A percentile compares a stretch with the other conserved stretches of the same genome.
Conservation (phyloP, 2,797 vertebrate genomes). For the Leptodactylus fallax region DNA sequence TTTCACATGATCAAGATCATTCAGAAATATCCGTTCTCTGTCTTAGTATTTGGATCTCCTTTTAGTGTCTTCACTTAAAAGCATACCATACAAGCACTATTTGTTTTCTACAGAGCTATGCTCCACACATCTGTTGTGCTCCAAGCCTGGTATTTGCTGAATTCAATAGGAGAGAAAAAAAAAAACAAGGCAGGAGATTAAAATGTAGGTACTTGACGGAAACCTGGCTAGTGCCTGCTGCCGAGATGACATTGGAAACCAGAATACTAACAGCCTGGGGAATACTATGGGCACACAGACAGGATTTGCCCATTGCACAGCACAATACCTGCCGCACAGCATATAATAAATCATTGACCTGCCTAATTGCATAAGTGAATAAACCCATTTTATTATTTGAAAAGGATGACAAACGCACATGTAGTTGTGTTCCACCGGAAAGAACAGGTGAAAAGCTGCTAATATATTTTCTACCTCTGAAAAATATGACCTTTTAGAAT, state of each 20-base stretch:
- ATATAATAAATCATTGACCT: slow-evolving; percentile 57
- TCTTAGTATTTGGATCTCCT: neutral
- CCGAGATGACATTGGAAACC: slow-evolving; percentile 34
- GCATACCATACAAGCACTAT: slow-evolving; percentile 29
- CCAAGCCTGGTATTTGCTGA: slow-evolving; percentile 34
- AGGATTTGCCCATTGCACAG: slow-evolving; percentile 1
- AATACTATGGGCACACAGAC: slow-evolving; percentile 42
- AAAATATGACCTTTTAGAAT: slow-evolving; percentile 62
- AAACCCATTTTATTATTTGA: slow-evolving; percentile 49
- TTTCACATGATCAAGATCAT: too few species aligned
- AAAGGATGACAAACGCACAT: slow-evolving; percentile 50
- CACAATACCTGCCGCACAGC: slow-evolving; percentile 12
- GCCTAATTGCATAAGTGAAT: slow-evolving; percentile 55
- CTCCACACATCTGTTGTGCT: slow-evolving; percentile 3
- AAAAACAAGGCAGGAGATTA: slow-evolving; percentile 37
- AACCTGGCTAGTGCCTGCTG: slow-evolving; percentile 43
- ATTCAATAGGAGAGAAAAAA: slow-evolving; percentile 18
- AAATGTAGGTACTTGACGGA: slow-evolving; percentile 53
- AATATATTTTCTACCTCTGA: slow-evolving; percentile 51
- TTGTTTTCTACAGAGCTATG: neutral
- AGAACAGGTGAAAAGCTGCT: slow-evolving; percentile 52
- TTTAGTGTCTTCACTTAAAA: slow-evolving; percentile 7
- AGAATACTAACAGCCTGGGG: slow-evolving; percentile 40
- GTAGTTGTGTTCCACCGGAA: slow-evolving; percentile 25
- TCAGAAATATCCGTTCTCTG: neutral